These are phyloP conservation scores for Dromas ardeola DNA, from an alignment of 2,113 vertebrate genomes.

Conservation along the genomic window DNA sequence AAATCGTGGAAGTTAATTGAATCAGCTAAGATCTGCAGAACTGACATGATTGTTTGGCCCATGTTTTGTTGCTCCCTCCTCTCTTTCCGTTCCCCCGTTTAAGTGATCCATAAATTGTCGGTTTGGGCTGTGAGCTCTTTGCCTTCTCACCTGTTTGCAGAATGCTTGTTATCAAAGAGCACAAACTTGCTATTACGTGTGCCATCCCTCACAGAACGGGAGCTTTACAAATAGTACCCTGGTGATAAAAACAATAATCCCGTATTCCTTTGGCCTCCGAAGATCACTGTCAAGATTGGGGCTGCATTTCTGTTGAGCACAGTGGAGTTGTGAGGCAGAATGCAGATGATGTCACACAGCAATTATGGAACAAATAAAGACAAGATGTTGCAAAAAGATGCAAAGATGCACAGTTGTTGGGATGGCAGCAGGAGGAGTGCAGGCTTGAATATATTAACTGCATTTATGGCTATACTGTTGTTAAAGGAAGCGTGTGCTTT, in stretches of 20 bases:
- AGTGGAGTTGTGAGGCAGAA: neutral
- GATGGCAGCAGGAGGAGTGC: neutral
- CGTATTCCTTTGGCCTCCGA: neutral
- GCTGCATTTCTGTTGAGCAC: neutral
- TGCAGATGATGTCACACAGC: neutral
- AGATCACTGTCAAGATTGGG: neutral
- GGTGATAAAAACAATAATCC: neutral
- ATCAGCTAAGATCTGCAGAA: neutral
- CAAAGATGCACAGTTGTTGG: neutral
- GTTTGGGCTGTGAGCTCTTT: neutral
- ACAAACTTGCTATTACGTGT: rapidly evolving
- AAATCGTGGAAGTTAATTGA: neutral
- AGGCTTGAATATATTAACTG: neutral
- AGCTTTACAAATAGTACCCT: neutral
- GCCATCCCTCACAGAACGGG: neutral
- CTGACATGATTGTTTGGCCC: neutral
- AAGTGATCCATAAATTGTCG: neutral
- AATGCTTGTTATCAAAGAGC: neutral
- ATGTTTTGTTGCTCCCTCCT: neutral
- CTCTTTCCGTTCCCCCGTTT: neutral
- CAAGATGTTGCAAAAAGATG: neutral
- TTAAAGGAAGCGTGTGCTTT: neutral
- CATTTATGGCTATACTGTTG: neutral
- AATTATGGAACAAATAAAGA: neutral
- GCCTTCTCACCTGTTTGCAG: neutral